phyloP scores from a whole-genome alignment of 2,797 vertebrate species.

The Arnoldichthys spilopterus region DNA sequence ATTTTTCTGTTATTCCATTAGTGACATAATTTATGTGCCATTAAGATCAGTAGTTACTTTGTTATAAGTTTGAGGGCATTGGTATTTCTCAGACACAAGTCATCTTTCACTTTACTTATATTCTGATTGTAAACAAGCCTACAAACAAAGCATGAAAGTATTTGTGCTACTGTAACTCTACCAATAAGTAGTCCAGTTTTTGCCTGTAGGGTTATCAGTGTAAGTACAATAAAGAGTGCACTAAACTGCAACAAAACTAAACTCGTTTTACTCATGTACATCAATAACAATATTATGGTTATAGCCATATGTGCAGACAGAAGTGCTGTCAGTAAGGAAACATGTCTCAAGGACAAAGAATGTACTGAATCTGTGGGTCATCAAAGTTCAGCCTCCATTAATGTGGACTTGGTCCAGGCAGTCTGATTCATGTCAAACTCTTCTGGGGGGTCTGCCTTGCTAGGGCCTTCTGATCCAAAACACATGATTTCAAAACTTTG shows the following conservation, averaged over 20 bases:
- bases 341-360: not conserved
- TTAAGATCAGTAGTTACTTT: not conserved
- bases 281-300: not conserved
- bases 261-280: not conserved
- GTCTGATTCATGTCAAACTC: conserved; percentile 67
- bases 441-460: conserved; percentile 72
- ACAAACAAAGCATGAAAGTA: not conserved
- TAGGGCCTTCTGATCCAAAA: conserved; percentile 22
- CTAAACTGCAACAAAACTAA: not conserved
- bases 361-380: not conserved
- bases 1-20: not conserved
- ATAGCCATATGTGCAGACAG: not conserved
- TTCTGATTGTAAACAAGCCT: not conserved
- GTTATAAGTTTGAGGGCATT: not conserved
- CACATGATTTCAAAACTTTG: conserved; percentile 64
- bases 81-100: conserved; percentile 1
- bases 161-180: not conserved
- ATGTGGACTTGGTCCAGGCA: conserved; percentile 48
- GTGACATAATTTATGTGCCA: conserved; percentile 20
- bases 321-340: not conserved
- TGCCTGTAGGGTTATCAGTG: not conserved
- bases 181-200: not conserved
- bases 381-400: not conserved
- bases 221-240: no score
- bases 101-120: not conserved